phyloP scores from a whole-genome alignment of 1,140 invertebrate genomes.

The Zaprionus taronus region DNA sequence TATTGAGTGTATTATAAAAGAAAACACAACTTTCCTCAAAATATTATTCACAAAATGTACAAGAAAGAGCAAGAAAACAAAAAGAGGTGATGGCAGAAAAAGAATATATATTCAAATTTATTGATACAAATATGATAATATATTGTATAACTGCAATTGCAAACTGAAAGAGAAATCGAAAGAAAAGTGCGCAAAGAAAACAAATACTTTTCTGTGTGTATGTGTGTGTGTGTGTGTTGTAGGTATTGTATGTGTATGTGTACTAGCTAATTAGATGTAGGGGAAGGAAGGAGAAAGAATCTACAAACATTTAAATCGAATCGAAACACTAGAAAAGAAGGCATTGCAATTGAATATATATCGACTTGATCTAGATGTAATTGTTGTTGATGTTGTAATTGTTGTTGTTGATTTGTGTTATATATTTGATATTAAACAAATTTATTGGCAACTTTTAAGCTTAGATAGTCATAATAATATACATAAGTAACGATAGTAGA shows the following conservation, averaged over 20 bases:
- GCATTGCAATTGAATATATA: conserved; percentile 15
- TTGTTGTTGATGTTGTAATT: conserved; percentile 28
- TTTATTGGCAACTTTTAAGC: conserved; percentile 74
- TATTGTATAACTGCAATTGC: conserved; percentile 16
- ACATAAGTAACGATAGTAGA: conserved; percentile 77
- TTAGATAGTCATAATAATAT: conserved; percentile 78
- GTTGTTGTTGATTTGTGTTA: conserved; percentile 23
- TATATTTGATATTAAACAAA: conserved; percentile 52
- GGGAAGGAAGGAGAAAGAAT: neutral
- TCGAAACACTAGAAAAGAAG: conserved; percentile 12
- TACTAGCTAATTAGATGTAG: conserved; percentile 37
- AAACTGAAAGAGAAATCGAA: conserved; percentile 31
- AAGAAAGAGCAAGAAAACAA: conserved; percentile 6
- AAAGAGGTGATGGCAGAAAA: conserved; percentile 9
- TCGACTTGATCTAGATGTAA: conserved; percentile 9
- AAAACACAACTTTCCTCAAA: conserved; percentile 1
- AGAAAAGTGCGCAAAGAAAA: conserved; percentile 48
- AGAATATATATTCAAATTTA: neutral
- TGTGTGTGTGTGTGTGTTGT: conserved; percentile 21
- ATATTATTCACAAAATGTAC: conserved; percentile 2
- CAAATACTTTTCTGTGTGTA: conserved; percentile 41
- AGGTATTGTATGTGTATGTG: conserved; percentile 16
- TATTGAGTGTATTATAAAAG: neutral
- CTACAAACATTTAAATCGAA: conserved; percentile 24
- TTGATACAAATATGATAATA: neutral